Percentiles rank a stretch among this genome's conserved stretches.
Conservation (phyloP, 2,797 vertebrate species). For the Diplodus puntazzo region DNA sequence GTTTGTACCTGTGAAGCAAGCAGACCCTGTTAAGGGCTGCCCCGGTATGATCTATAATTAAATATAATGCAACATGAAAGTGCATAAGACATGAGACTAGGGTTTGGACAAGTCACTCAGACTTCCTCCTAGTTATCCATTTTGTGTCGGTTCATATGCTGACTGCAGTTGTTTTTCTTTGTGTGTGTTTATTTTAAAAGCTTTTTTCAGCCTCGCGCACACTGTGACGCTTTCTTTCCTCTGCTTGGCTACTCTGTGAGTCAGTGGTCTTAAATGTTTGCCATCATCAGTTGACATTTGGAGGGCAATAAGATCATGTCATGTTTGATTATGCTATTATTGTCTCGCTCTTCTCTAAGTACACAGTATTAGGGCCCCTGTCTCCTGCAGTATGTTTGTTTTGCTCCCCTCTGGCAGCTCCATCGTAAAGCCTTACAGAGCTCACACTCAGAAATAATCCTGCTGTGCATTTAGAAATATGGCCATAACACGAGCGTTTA, state of each 20-base stretch:
- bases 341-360: conserved; percentile 53
- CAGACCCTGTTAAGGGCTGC: conserved; percentile 81
- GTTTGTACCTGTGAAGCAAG: conserved; percentile 88
- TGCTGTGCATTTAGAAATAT: conserved; percentile 69
- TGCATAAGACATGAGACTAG: conserved; percentile 87
- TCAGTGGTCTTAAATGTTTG: conserved; percentile 60
- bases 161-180: conserved; percentile 68
- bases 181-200: conserved; percentile 54
- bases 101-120: conserved; percentile 78
- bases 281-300: conserved; percentile 61
- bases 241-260: conserved; percentile 31
- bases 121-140: conserved; percentile 68
- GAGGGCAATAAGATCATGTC: conserved; percentile 67
- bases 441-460: conserved; percentile 59
- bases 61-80: conserved; percentile 90
- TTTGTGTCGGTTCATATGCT: conserved; percentile 62
- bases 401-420: conserved; percentile 50
- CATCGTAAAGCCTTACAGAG: conserved; percentile 47
- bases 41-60: conserved; percentile 89
- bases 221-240: conserved; percentile 25
- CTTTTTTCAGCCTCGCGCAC: conserved; percentile 36
- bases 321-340: conserved; percentile 71
- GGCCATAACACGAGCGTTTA: conserved; percentile 60
- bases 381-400: conserved; percentile 63
- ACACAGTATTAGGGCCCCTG: conserved; percentile 50